These are phyloP conservation scores for Yponomeuta evonymella DNA, from an alignment of 2,888 invertebrate species.

Conservation along the genomic window DNA sequence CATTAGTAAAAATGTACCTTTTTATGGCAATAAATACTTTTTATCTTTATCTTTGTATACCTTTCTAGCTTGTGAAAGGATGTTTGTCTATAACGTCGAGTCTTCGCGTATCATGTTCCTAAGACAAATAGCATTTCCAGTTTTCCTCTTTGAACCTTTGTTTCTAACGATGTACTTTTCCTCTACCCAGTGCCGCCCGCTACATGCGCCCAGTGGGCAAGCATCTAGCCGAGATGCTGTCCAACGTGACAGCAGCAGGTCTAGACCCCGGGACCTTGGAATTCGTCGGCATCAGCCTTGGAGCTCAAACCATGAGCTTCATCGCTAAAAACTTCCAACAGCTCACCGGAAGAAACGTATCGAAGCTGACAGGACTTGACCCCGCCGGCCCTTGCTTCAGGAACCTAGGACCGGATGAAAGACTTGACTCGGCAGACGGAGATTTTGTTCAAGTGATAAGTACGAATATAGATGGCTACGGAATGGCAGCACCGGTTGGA, in stretches of 20 bases:
- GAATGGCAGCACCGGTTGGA: conserved; percentile 27
- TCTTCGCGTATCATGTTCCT: no score
- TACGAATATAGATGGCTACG: conserved; percentile 30
- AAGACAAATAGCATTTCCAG: no score
- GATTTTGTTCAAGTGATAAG: conserved; percentile 29
- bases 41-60: no score
- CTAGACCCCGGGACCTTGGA: conserved; percentile 29
- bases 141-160: no score
- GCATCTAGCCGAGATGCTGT: conserved; percentile 28
- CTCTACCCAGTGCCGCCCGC: conserved; percentile 21
- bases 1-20: no score
- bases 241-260: conserved; percentile 25
- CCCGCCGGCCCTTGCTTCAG: conserved; percentile 32
- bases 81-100: no score
- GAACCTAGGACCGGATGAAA: conserved; percentile 26
- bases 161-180: no score
- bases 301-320: conserved; percentile 29
- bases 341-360: conserved; percentile 28
- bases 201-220: conserved; percentile 26
- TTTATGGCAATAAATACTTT: no score
- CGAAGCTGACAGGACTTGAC: conserved; percentile 28
- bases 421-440: conserved; percentile 30
- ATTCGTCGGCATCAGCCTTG: conserved; percentile 28
- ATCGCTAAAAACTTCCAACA: conserved; percentile 27
- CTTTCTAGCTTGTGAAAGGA: no score